These are phyloP conservation scores for Cydia fagiglandana DNA, from an alignment of 1,140 invertebrate species.

Conservation along the genomic window DNA sequence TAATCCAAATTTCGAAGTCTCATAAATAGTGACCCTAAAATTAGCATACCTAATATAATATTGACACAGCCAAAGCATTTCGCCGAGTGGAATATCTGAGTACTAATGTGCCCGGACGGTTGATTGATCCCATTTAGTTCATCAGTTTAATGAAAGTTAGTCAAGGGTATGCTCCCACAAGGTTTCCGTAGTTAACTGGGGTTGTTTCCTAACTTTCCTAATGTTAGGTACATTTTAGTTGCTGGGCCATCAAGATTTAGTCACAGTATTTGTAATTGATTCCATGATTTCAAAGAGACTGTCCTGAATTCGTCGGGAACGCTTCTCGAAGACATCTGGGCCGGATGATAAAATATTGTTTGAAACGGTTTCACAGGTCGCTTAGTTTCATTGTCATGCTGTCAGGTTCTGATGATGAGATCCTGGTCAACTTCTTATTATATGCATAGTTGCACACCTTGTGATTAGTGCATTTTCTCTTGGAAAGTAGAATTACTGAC, in stretches of 20 bases:
- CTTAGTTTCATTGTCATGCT: too few relatives aligned
- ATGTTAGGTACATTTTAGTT: not conserved
- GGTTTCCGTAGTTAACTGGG: not conserved
- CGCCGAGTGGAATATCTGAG: not conserved
- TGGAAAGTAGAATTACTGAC: too few relatives aligned
- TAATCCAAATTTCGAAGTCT: not conserved
- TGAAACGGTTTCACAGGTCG: too few relatives aligned
- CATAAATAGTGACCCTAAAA: not conserved
- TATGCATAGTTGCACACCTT: too few relatives aligned
- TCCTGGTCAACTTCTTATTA: too few relatives aligned
- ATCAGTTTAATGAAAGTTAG: not conserved
- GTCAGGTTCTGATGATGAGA: too few relatives aligned
- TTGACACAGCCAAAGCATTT: not conserved
- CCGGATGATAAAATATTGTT: too few relatives aligned
- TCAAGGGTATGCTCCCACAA: not conserved
- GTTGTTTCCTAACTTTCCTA: not conserved
- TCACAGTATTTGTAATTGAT: too few relatives aligned
- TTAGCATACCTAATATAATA: not conserved
- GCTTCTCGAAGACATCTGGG: too few relatives aligned
- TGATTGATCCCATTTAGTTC: not conserved
- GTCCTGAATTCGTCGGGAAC: too few relatives aligned
- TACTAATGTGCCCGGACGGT: not conserved
- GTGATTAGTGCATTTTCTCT: too few relatives aligned
- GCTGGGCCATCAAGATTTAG: not conserved
- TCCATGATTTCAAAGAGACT: too few relatives aligned